Conservation (phyloP, 2,888 invertebrate genomes). For the Ectobius pallidus region DNA sequence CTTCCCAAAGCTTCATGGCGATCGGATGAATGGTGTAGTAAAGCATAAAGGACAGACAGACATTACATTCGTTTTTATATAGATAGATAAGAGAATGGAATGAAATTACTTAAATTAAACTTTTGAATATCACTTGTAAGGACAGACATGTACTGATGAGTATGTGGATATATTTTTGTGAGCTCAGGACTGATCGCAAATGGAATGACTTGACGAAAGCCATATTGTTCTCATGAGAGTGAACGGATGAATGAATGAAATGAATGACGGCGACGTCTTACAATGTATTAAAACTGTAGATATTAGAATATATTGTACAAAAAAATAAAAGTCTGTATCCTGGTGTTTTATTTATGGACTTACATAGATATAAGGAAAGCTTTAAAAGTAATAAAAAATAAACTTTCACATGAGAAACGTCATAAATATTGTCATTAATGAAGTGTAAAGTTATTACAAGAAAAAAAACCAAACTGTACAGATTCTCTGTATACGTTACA, state of each 20-base stretch:
- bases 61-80: no score
- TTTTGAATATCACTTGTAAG: neutral
- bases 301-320: conserved; percentile 31
- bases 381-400: conserved; percentile 26
- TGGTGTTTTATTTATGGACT: conserved; percentile 32
- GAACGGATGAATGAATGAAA: no score
- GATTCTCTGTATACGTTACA: conserved; percentile 28
- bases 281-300: conserved; percentile 20
- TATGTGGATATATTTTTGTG: conserved; percentile 25
- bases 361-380: conserved; percentile 27
- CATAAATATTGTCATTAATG: conserved; percentile 13
- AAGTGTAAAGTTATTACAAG: conserved; percentile 19
- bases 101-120: no score
- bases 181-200: neutral
- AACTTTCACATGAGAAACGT: conserved; percentile 15
- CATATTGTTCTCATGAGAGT: neutral
- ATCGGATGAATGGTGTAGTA: no score
- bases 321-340: neutral
- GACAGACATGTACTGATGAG: neutral
- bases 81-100: no score
- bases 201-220: no score
- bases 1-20: no score
- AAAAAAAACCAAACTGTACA: conserved; percentile 18
- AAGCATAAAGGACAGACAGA: no score
- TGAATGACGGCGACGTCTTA: no score